Evolutionary conservation across 35 echinoderm and acorn worm genomes (phyloP).

Genomic region (Amphiura filiformis): DNA sequence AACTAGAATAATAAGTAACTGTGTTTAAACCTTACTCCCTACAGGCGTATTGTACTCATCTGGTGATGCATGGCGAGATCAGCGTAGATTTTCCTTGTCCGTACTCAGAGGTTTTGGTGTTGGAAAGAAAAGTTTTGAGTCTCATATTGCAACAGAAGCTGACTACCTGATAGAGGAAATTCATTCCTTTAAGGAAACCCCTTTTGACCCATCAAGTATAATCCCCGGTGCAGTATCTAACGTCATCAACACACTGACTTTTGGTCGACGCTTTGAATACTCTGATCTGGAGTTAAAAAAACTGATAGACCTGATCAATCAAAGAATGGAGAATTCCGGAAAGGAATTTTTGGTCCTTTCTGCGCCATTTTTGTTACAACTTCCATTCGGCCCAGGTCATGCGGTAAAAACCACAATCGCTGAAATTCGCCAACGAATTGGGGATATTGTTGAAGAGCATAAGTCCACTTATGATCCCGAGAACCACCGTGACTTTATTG

Average conservation of each 20-base stretch:
- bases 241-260: slow-evolving; percentile 24
- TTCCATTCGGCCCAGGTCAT: background rate
- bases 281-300: slow-evolving; percentile 3
- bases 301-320: background rate
- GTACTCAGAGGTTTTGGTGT: slow-evolving; percentile 79
- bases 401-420: background rate
- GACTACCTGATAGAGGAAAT: slow-evolving; percentile 20
- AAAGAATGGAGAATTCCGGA: background rate
- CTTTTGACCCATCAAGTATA: slow-evolving; percentile 37
- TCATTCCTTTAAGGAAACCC: background rate
- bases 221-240: slow-evolving; percentile 47
- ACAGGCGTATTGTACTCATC: background rate
- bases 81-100: slow-evolving; percentile 49
- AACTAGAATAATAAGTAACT: too few relatives aligned
- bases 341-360: background rate
- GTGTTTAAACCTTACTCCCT: background rate
- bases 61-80: slow-evolving; percentile 68
- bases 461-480: background rate
- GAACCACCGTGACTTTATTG: background rate
- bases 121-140: slow-evolving; percentile 77
- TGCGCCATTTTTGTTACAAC: background rate
- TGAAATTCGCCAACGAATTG: background rate
- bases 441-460: background rate
- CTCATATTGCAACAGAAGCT: slow-evolving; percentile 62
- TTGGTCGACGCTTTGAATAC: slow-evolving; percentile 66